Base-by-base conservation (phyloP, 2,797 vertebrate species). In the Lateolabrax maculatus region DNA sequence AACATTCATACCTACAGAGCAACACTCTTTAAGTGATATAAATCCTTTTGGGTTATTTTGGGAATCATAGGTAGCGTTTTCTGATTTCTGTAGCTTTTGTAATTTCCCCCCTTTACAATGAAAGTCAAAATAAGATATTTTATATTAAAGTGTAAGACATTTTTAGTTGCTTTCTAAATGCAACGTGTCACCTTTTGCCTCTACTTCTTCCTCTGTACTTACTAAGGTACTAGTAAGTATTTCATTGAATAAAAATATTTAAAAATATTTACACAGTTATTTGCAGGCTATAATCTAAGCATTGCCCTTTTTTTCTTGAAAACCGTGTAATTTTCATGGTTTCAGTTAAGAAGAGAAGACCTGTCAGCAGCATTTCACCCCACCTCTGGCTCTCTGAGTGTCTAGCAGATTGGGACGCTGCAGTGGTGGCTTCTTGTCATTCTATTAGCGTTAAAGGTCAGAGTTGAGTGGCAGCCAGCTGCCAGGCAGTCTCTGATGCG, bases 361-460 rank as follows among this genome's bases (percentile, higher is more conserved):
- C 27, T 25, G 16, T 21, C 6, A 60, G 23, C 12, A 6, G 5
- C 41, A 51, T 11, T 39, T 51, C 48, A 23, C 1, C 29, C 19
- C 34, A 25, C 21, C 18, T 21, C 43, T 10, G 2, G 39, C 18
- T 70, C 31, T 41, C 21, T 49, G 27, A 31, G 9, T 9, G 2
- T 52, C 16, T 6, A n/a, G 41, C 48, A 56, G 48, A 18, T 57
- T 36, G 18, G 1, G 15, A 36, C 1, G 23, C 56, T 60, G 44
- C 12, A 52, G 10, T 25, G 36, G 36, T n/a, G 9, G 31, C 57
- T 67, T 39, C 60, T 3, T 15, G 19, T 78, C 52, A 29, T 25
- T 70, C 21, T 52, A 48, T 75, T 55, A 69, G 43, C 27, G 43
- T 49, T 67, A 75, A 84, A 64, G 62, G 41, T 75, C 73, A 71